Evolutionary conservation across 35 echinoderm and acorn worm species (phyloP).

Genomic region (Diadema setosum): DNA sequence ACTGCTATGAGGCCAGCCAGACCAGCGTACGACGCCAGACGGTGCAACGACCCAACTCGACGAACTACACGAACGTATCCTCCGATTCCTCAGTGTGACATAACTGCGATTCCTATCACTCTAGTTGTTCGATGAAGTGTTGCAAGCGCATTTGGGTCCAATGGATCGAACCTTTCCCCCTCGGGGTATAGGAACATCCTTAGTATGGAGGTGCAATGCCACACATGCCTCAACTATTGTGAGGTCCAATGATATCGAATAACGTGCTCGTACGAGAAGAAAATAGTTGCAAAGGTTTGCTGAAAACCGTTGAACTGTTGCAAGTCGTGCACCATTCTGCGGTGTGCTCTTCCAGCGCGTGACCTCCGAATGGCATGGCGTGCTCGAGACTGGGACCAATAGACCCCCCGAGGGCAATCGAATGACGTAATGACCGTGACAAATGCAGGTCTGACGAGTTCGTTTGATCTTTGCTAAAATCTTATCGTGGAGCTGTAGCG

Average conservation of each 20-base stretch:
- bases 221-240: neutral
- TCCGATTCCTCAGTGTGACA: conserved; percentile 55
- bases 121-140: neutral
- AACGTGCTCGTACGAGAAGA: neutral
- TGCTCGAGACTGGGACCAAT: too few relatives aligned
- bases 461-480: too few relatives aligned
- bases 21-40: conserved; percentile 15
- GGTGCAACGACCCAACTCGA: conserved; percentile 21
- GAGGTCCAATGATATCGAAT: neutral
- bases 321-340: too few relatives aligned
- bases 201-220: neutral
- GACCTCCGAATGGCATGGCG: too few relatives aligned
- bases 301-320: too few relatives aligned
- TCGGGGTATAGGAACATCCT: neutral
- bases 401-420: too few relatives aligned
- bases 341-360: too few relatives aligned
- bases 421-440: too few relatives aligned
- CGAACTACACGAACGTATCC: conserved; percentile 76
- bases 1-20: neutral
- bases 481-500: too few relatives aligned
- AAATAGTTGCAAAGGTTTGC: neutral
- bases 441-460: too few relatives aligned
- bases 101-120: neutral
- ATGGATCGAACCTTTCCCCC: neutral
- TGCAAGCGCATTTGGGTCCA: neutral